Evolutionary conservation across 1,140 invertebrate genomes (phyloP), one percentile per base, ranked within the genome.

Genomic region (Diachasmimorpha longicaudata): DNA sequence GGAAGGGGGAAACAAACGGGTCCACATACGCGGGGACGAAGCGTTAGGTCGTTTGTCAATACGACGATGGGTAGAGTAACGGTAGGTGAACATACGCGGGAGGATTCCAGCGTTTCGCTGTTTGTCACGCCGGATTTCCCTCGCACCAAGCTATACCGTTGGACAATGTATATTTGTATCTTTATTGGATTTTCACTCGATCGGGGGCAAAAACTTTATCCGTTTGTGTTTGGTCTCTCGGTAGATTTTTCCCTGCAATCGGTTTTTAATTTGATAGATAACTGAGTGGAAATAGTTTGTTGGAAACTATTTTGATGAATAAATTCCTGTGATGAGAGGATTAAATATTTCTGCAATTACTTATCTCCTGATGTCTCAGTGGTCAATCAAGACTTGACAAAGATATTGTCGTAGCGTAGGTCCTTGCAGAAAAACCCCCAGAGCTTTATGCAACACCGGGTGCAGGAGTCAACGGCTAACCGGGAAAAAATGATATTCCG

Each of bases 21-120:
- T 55, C 37, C 55, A 68, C 84, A 82, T 82, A 85, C 83, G 83
- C 81, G 83, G 79, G 85, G 77, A 78, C 79, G 70, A 52, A 69
- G 16, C 79, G 81, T 81, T 86, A 82, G 86, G 83, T 87, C 85
- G 86, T 89, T 87, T 88, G 86, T 88, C 86, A 89, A 88, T 87
- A 88, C 83, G 81, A 85, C 85, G 82, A 86, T 67, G n/a, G 66
- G 36, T 55, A 55, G 48, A 66, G 23, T 68, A 68, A 68, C 66
- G 58, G 19, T 63, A 63, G 58, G 58, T 25, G 58, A 63, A 68
- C 66, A 66, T 21, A 66, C 55, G 31, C 52, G 39, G 36, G 31
- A 58, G 19, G 19, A 72, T 72, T 72, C 44, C 48, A 52, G 36
- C 14, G 14, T 37, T 74, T 74, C 72, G 63, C 42, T 69, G 67